phyloP scores from a whole-genome alignment of 2,113 vertebrate species.

The Scophthalmus maximus region DNA sequence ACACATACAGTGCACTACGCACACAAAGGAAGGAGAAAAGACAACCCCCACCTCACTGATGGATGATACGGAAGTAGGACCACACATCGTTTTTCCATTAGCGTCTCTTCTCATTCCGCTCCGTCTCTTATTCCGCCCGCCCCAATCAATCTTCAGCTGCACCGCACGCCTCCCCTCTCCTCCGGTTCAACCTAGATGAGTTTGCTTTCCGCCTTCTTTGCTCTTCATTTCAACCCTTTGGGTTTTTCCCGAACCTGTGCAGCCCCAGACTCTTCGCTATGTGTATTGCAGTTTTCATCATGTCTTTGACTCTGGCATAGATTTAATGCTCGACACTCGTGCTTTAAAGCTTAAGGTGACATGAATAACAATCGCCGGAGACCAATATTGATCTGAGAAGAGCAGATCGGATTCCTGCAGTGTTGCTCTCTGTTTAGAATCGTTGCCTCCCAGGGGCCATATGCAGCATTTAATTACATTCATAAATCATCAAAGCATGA shows the following conservation, averaged over 20 bases:
- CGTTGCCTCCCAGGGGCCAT: neutral
- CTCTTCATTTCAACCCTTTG: neutral
- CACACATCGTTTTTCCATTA: constrained; percentile 63
- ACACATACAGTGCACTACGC: constrained; percentile 26
- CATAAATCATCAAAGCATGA: constrained; percentile 8
- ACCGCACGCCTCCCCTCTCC: constrained; percentile 3
- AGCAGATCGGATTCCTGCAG: constrained; percentile 22
- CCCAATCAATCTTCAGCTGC: constrained; percentile 36
- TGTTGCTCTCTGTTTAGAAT: neutral
- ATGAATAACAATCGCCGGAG: neutral
- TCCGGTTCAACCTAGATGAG: constrained; percentile 12
- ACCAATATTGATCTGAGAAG: neutral
- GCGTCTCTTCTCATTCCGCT: constrained; percentile 45
- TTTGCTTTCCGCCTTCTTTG: neutral
- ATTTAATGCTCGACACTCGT: neutral
- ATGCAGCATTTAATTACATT: neutral
- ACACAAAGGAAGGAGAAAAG: constrained; percentile 16
- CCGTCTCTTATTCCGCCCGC: constrained; percentile 35
- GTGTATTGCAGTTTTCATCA: constrained; percentile 1
- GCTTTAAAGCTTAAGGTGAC: constrained; percentile 15
- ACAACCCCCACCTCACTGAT: constrained; percentile 46
- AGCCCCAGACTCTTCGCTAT: neutral
- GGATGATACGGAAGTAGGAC: constrained; percentile 53
- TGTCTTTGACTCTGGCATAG: neutral
- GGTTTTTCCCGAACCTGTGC: neutral